These are phyloP conservation scores for Timandra comae DNA, from an alignment of 2,888 invertebrate species.

Conservation along the genomic window DNA sequence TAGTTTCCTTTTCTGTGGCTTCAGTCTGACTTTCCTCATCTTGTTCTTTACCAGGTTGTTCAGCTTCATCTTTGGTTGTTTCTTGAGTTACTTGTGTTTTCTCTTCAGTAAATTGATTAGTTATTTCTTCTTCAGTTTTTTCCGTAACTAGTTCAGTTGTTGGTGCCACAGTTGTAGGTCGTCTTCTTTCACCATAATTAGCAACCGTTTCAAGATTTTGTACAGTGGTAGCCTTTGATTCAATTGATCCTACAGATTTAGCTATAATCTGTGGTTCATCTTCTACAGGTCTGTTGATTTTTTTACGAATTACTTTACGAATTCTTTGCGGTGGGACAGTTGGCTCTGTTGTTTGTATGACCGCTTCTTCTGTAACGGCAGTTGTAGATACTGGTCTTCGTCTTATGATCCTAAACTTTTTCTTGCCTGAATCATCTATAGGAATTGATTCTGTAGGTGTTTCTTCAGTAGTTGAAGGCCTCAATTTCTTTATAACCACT, in stretches of 20 bases:
- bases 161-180: conserved; percentile 10
- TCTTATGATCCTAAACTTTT: conserved; percentile 54
- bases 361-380: conserved; percentile 23
- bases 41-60: conserved; percentile 14
- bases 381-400: conserved; percentile 48
- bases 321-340: conserved; percentile 33
- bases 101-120: not conserved
- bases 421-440: conserved; percentile 50
- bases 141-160: conserved; percentile 19
- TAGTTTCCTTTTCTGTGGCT: too few species aligned
- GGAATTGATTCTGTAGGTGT: conserved; percentile 40
- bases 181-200: conserved; percentile 60
- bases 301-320: conserved; percentile 62
- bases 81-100: not conserved
- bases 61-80: not conserved
- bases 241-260: conserved; percentile 39
- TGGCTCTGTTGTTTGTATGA: conserved; percentile 10
- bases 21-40: conserved; percentile 14
- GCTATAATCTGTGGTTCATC: conserved; percentile 40
- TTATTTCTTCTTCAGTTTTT: conserved; percentile 10
- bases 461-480: conserved; percentile 32
- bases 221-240: conserved; percentile 28
- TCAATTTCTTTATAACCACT: conserved; percentile 45
- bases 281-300: conserved; percentile 40
- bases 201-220: conserved; percentile 23